Percentiles rank a stretch among this genome's conserved stretches.
phyloP scores from a whole-genome alignment of 2,797 vertebrate genomes.

The Micrastur ruficollis region DNA sequence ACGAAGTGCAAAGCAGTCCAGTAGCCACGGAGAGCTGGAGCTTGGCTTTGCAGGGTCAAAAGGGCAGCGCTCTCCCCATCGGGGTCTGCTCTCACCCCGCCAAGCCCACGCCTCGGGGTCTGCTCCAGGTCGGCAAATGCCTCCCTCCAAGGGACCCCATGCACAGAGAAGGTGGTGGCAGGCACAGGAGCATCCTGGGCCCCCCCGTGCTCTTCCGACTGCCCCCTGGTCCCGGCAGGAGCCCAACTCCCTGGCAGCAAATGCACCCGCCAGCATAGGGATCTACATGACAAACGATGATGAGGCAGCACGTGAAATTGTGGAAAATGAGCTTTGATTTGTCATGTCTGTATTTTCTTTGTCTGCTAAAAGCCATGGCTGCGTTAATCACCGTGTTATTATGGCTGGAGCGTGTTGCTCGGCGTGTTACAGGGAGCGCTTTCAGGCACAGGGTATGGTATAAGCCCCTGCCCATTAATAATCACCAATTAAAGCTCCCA shows the following conservation, averaged over 20 bases:
- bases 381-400: constrained; percentile 9
- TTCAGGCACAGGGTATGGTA: background rate
- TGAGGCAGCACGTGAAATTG: constrained; percentile 30
- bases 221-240: accelerated
- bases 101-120: background rate
- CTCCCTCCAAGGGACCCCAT: accelerated
- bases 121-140: background rate
- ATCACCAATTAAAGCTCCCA: background rate
- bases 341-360: constrained; percentile 55
- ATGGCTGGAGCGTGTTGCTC: background rate
- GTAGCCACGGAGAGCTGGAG: background rate
- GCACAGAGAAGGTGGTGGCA: accelerated
- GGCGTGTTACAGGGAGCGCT: background rate
- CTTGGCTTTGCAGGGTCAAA: background rate
- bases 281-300: background rate
- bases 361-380: constrained; percentile 53
- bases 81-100: accelerated
- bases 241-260: background rate
- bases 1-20: accelerated
- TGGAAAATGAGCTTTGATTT: constrained; percentile 60
- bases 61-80: accelerated
- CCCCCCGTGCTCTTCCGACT: accelerated
- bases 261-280: accelerated
- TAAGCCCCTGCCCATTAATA: background rate
- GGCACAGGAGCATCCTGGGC: background rate